These are phyloP conservation scores for Parnassius apollo DNA, from an alignment of 2,888 invertebrate species.

Conservation along the genomic window DNA sequence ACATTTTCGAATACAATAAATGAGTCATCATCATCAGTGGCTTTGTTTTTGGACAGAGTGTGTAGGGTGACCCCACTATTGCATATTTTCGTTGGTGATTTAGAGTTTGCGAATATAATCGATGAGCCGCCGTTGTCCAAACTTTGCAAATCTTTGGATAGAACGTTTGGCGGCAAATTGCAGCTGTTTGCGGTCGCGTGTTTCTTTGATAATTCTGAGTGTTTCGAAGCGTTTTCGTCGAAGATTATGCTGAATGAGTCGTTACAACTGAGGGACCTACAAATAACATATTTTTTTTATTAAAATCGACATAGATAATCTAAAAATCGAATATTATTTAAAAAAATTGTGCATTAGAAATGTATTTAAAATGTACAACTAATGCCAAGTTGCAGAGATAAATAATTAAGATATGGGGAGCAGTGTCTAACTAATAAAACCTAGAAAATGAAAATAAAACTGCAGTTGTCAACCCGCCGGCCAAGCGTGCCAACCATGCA, in stretches of 20 bases:
- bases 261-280: slow-evolving; percentile 70
- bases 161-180: slow-evolving; percentile 35
- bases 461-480: no score
- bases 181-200: slow-evolving; percentile 8
- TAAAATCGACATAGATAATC: no score
- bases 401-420: no score
- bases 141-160: slow-evolving; percentile 39
- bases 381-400: no score
- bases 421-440: no score
- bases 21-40: slow-evolving; percentile 53
- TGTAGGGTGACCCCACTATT: slow-evolving; percentile 6
- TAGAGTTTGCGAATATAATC: slow-evolving; percentile 58
- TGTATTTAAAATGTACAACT: no score
- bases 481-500: no score
- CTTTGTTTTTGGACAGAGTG: slow-evolving; percentile 13
- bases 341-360: no score
- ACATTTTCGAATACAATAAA: slow-evolving; percentile 63
- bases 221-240: slow-evolving; percentile 55
- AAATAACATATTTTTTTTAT: background rate
- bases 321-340: no score
- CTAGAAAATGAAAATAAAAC: no score
- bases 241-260: slow-evolving; percentile 73
- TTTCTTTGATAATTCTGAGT: slow-evolving; percentile 26
- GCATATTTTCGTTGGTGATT: slow-evolving; percentile 18
- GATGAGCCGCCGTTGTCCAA: slow-evolving; percentile 58